Percentiles rank a stretch among this genome's conserved stretches.
phyloP scores from a whole-genome alignment of 2,113 vertebrate species.

The Bambusicola thoracicus region DNA sequence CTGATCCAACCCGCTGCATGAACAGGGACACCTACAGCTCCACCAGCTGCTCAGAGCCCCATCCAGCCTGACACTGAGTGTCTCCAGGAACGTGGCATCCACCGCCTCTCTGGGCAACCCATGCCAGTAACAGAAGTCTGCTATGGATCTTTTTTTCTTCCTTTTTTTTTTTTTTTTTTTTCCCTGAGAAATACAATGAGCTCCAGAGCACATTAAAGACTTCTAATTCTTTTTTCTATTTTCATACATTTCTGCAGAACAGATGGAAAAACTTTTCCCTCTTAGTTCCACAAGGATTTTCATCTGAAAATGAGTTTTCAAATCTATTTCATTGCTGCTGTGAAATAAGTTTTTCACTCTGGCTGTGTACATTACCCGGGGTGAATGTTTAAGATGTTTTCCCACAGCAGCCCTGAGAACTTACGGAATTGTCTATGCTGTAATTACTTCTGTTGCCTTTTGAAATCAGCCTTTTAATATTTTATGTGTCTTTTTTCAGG shows the following conservation, averaged over 20 bases:
- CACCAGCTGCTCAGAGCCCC: too few relatives aligned
- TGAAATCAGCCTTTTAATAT: background rate
- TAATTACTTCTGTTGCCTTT: background rate
- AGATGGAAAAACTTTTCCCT: background rate
- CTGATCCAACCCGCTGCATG: too few relatives aligned
- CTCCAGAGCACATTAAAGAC: background rate
- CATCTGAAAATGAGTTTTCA: background rate
- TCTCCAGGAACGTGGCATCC: too few relatives aligned
- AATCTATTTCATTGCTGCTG: background rate
- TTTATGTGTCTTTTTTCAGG: conserved; percentile 70
- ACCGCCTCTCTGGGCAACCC: too few relatives aligned
- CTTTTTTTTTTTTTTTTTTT: background rate
- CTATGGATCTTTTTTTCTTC: background rate
- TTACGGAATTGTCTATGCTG: background rate
- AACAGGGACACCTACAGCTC: too few relatives aligned
- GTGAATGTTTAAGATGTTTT: background rate
- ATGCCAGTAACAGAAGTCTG: background rate
- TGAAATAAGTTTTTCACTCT: background rate
- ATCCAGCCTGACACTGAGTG: too few relatives aligned
- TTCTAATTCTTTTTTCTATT: background rate
- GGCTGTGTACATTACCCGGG: background rate
- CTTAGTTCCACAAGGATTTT: background rate
- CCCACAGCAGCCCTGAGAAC: background rate
- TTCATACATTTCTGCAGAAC: background rate
- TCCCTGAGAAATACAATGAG: background rate